Conservation (phyloP, 2,797 vertebrate species). For the Chrysocyon brachyurus region DNA sequence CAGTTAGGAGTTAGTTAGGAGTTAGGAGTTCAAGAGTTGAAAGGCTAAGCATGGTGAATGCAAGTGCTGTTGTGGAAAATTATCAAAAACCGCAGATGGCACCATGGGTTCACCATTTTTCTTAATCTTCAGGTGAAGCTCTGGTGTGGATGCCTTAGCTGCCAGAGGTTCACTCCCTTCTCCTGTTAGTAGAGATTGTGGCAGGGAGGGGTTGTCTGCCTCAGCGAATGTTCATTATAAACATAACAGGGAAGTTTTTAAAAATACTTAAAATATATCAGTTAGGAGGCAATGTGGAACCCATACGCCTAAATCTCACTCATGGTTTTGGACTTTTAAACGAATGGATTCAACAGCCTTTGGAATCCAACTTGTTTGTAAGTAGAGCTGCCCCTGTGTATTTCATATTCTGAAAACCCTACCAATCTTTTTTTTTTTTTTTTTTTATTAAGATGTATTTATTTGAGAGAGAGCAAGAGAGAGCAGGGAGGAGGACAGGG, state of each 20-base stretch:
- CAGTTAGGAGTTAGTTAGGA: not conserved
- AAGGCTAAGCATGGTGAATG: not conserved
- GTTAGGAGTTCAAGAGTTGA: not conserved
- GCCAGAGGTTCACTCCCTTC: slow-evolving; percentile 60
- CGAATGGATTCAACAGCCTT: slow-evolving; percentile 44
- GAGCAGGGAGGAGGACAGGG: not conserved
- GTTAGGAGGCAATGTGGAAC: not conserved
- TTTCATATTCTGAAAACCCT: slow-evolving; percentile 51
- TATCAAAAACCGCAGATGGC: slow-evolving; percentile 61
- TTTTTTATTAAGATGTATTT: not conserved
- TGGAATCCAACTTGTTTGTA: slow-evolving; percentile 47
- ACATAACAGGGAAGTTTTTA: not conserved
- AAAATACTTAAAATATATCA: slow-evolving; percentile 20
- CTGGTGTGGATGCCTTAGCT: not conserved
- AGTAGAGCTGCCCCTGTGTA: not conserved
- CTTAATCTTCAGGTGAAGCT: slow-evolving; percentile 47
- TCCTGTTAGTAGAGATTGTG: slow-evolving; percentile 74
- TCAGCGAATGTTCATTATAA: slow-evolving; percentile 11
- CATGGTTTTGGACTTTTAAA: slow-evolving; percentile 11
- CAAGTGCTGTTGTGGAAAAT: not conserved
- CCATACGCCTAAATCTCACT: slow-evolving; percentile 10
- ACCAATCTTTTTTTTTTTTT: not conserved
- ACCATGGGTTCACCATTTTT: not conserved
- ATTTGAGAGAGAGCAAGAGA: not conserved
- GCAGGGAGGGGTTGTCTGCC: slow-evolving; percentile 2